Evolutionary conservation across 2,888 invertebrate species (phyloP), one percentile per base, ranked within the genome.

Genomic region (Volucella bombylans): DNA sequence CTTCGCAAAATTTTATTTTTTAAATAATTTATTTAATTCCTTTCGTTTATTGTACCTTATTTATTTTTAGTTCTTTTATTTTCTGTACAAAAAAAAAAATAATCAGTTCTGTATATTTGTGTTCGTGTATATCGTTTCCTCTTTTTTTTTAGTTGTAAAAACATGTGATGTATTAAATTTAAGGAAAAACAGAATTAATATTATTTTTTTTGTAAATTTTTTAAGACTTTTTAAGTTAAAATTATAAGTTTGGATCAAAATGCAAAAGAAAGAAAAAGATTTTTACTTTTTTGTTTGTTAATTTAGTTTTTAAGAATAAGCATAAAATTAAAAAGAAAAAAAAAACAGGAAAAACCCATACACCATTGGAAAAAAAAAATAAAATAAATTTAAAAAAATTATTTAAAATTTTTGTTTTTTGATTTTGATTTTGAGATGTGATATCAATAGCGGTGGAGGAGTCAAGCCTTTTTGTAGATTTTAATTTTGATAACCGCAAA

Each of bases 201-300:
- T 47, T 39, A n/a, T 67, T 45, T 59, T 64, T 41, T 52, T 64
- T 55, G 9, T 38, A 49, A 68, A 73, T 18, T 18, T 18, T 18
- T 18, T 18, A 65, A 76, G 82, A 88, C 67, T 65, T 86, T 74
- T 88, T 82, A 31, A 64, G 57, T 87, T 74, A 76, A 86, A 87
- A 87, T 89, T 87, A 50, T 15, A 50, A 38, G 9, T 62, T 55
- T 31, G 23, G 47, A 18, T 71, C 59, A 65, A 41, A 43, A 65
- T 69, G 65, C 0, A 31, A 31, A 31, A 31, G 6, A 23, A 23
- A 23, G 3, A 31, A 31, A 31, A 31, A 4, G 31, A 31, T 76
- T 69, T 59, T 64, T 54, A 55, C 14, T 45, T 11, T 73, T 83
- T 83, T 49, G 43, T 83, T 83, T 83, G 83, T 83, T 83, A 67